phyloP scores from a whole-genome alignment of 30 jellyfish, hydroid and myxozoan genomes.

The Mastigias papua region DNA sequence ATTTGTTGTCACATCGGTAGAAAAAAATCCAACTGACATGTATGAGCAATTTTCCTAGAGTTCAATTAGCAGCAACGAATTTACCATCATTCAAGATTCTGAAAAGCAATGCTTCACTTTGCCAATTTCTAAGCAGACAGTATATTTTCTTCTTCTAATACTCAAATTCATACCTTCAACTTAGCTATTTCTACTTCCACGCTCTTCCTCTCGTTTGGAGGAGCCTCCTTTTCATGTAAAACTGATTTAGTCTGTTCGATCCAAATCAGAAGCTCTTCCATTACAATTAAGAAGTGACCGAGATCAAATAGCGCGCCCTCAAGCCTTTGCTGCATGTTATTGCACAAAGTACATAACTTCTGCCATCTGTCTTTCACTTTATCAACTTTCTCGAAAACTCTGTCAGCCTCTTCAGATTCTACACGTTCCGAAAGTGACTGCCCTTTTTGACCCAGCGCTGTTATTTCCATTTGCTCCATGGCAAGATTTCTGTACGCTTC shows the following conservation, averaged over 20 bases:
- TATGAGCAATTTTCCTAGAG: too few relatives aligned
- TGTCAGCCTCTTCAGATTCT: conserved; percentile 85
- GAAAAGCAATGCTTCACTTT: too few relatives aligned
- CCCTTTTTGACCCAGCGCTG: conserved; percentile 88
- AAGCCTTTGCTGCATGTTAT: conserved; percentile 83
- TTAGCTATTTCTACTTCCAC: conserved; percentile 93
- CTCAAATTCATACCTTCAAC: conserved; percentile 64
- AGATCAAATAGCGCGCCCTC: conserved; percentile 90
- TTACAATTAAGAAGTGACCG: conserved; percentile 94
- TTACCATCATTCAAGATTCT: too few relatives aligned
- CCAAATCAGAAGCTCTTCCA: conserved; percentile 95
- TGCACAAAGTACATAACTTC: conserved; percentile 69
- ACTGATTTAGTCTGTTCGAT: conserved; percentile 77
- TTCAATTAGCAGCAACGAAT: too few relatives aligned
- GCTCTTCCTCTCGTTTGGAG: conserved; percentile 88
- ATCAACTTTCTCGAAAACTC: conserved; percentile 69
- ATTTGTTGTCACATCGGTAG: too few relatives aligned
- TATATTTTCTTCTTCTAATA: too few relatives aligned
- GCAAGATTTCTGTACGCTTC: conserved; percentile 78
- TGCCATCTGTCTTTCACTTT: conserved; percentile 90
- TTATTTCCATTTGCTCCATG: conserved; percentile 80
- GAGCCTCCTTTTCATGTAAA: conserved; percentile 71
- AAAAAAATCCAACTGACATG: too few relatives aligned
- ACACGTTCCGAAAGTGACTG: conserved; percentile 81
- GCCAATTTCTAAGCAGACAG: too few relatives aligned